A percentile compares a stretch with the other conserved stretches of the same genome.
phyloP scores from a whole-genome alignment of 2,888 invertebrate species.

The Melinopterus prodromus region DNA sequence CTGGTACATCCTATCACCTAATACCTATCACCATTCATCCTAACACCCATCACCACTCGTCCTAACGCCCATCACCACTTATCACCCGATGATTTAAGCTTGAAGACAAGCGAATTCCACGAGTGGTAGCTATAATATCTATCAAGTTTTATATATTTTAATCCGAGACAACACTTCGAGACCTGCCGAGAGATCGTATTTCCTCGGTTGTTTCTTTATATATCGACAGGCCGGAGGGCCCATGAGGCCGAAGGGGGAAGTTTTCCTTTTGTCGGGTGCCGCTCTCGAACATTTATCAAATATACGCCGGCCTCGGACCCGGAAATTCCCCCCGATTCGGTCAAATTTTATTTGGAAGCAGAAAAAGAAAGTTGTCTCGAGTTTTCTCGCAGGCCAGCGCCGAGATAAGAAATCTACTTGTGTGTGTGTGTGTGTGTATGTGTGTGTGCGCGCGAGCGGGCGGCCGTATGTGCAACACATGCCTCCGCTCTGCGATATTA shows the following conservation, averaged over 20 bases:
- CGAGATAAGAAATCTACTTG: not conserved
- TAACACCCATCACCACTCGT: too few relatives aligned
- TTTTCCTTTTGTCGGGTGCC: constrained; percentile 4
- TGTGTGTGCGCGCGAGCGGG: not conserved
- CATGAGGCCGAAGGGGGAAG: not conserved
- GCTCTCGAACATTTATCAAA: not conserved
- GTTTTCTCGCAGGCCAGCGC: not conserved
- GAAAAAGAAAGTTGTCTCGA: constrained; percentile 4
- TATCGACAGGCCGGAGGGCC: not conserved
- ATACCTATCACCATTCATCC: too few relatives aligned
- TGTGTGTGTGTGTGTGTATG: not conserved
- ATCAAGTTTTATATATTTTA: too few relatives aligned
- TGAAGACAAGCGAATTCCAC: too few relatives aligned
- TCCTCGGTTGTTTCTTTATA: not conserved
- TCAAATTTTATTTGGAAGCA: not conserved
- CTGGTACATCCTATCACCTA: too few relatives aligned
- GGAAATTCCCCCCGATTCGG: not conserved
- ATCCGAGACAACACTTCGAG: not conserved
- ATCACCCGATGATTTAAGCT: too few relatives aligned
- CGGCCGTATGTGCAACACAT: not conserved
- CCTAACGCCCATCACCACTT: too few relatives aligned
- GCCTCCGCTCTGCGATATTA: not conserved
- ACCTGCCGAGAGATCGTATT: not conserved
- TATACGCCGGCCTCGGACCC: not conserved
- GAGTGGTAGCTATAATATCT: too few relatives aligned